Evolutionary conservation across 1,140 invertebrate species (phyloP).

Genomic region (Drosophila tropicalis): DNA sequence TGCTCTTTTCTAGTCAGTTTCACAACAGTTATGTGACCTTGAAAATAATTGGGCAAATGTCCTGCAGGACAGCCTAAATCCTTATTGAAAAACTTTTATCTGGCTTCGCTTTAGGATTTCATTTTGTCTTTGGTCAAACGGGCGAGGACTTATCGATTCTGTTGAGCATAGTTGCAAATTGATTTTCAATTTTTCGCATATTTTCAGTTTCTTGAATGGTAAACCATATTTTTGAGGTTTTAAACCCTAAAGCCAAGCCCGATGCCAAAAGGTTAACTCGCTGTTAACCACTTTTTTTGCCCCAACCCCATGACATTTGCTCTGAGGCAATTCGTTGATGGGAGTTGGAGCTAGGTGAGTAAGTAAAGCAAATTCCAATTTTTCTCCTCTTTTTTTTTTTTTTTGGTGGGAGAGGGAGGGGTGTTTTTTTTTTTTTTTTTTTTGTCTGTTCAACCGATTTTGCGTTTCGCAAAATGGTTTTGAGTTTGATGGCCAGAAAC

Average conservation of each 20-base stretch:
- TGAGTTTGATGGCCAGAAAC: neutral
- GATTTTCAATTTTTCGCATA: neutral
- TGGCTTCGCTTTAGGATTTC: too few species aligned
- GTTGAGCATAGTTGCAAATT: neutral
- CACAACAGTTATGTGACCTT: too few species aligned
- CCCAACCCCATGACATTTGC: neutral
- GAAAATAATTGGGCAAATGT: too few species aligned
- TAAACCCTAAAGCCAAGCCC: neutral
- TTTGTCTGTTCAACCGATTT: neutral
- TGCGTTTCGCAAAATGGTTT: neutral
- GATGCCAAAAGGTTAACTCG: conserved; percentile 33
- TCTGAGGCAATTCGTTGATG: too few species aligned
- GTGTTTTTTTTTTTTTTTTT: neutral
- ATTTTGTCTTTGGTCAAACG: too few species aligned
- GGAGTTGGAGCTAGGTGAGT: neutral
- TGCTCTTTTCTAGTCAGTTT: too few species aligned
- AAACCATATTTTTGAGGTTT: neutral
- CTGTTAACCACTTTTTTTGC: conserved; percentile 2
- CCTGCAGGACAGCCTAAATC: too few species aligned
- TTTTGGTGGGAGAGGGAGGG: too few species aligned
- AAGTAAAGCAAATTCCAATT: neutral
- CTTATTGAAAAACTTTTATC: too few species aligned
- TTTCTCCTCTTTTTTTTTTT: neutral
- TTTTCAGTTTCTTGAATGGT: neutral
- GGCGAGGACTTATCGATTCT: neutral